Conservation (phyloP, 2,888 invertebrate genomes). For the Pheosia gnoma region DNA sequence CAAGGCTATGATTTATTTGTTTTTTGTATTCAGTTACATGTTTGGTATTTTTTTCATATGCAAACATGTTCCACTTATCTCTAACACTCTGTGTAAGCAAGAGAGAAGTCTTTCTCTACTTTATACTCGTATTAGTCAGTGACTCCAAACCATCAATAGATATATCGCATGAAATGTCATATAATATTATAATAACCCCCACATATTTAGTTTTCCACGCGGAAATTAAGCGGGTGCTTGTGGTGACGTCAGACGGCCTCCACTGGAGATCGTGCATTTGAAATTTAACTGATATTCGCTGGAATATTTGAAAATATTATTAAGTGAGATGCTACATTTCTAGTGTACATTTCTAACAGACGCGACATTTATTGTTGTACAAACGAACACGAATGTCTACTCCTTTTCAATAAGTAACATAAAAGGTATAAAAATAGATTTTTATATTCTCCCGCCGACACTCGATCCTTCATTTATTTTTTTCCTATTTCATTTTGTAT, state of each 20-base stretch:
- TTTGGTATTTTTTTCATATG: too few species aligned
- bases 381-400: constrained; percentile 20
- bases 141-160: too few species aligned
- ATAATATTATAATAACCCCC: constrained; percentile 19
- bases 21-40: too few species aligned
- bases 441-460: constrained; percentile 17
- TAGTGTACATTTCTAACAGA: constrained; percentile 8
- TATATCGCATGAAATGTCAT: too few species aligned
- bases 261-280: constrained; percentile 5
- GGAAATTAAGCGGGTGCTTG: constrained; percentile 48
- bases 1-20: too few species aligned
- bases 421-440: constrained; percentile 12
- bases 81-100: too few species aligned
- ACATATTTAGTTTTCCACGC: constrained; percentile 36
- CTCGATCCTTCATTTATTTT: constrained; percentile 36
- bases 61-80: too few species aligned
- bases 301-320: constrained; percentile 17
- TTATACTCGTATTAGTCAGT: too few species aligned
- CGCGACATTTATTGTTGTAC: constrained; percentile 5
- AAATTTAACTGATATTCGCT: not conserved
- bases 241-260: not conserved
- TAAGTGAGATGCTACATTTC: constrained; percentile 19
- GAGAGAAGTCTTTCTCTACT: too few species aligned
- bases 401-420: constrained; percentile 11
- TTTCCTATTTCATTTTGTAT: constrained; percentile 53